Conservation (phyloP, 2,888 invertebrate genomes). For the Dynastes hyllus region DNA sequence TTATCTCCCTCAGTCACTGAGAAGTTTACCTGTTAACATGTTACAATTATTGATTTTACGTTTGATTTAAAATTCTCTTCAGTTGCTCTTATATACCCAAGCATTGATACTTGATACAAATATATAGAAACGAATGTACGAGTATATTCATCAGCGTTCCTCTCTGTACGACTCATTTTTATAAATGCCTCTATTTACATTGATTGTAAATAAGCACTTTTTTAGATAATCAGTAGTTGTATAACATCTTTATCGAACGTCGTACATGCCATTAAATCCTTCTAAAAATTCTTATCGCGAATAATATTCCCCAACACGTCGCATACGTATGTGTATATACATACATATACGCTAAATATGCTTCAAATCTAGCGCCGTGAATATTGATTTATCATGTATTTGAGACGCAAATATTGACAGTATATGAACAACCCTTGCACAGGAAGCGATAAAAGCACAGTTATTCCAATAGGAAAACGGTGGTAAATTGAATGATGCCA, state of each 20-base stretch:
- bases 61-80: neutral
- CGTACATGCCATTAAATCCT: constrained; percentile 21
- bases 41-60: neutral
- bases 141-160: neutral
- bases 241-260: constrained; percentile 36
- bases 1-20: too few relatives aligned
- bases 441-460: constrained; percentile 39
- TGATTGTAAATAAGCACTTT: constrained; percentile 26
- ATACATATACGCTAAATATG: neutral
- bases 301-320: constrained; percentile 27
- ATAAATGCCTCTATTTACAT: constrained; percentile 26
- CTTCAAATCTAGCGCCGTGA: constrained; percentile 35
- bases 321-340: neutral
- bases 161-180: constrained; percentile 20
- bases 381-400: constrained; percentile 43
- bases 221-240: constrained; percentile 33
- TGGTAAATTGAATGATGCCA: constrained; percentile 30
- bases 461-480: constrained; percentile 41
- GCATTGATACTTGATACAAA: too few relatives aligned
- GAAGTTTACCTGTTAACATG: too few relatives aligned
- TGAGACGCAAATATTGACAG: constrained; percentile 45
- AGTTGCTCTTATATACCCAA: too few relatives aligned
- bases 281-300: constrained; percentile 40
- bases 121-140: neutral
- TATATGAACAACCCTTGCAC: constrained; percentile 45